These are phyloP conservation scores for Papilio xuthus DNA, from an alignment of 1,140 invertebrate species.

Conservation along the genomic window DNA sequence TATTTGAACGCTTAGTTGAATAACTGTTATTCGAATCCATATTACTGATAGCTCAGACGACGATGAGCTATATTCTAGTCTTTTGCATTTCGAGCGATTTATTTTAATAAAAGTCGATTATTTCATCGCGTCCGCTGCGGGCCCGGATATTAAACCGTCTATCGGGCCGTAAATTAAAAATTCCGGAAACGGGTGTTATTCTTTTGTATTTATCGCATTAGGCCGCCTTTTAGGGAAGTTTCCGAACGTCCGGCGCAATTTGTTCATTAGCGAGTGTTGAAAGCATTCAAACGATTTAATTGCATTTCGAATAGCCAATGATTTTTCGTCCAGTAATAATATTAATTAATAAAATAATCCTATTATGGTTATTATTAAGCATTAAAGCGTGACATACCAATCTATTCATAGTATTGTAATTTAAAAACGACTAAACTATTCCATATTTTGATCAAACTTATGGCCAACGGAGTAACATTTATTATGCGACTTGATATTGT, in stretches of 20 bases:
- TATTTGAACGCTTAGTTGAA: constrained; percentile 27
- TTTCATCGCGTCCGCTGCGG: constrained; percentile 38
- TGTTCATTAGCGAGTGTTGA: constrained; percentile 32
- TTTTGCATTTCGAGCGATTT: background rate
- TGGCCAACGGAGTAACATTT: background rate
- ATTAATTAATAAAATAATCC: background rate
- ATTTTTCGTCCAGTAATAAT: background rate
- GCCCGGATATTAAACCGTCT: constrained; percentile 51
- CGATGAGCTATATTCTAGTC: background rate
- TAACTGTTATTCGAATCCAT: constrained; percentile 10
- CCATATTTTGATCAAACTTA: background rate
- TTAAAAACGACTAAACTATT: too few species aligned
- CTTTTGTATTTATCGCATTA: constrained; percentile 35
- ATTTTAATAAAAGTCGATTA: constrained; percentile 36
- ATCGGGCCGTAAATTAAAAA: constrained; percentile 55
- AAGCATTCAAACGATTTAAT: constrained; percentile 11
- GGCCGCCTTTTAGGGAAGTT: constrained; percentile 31
- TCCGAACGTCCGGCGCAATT: constrained; percentile 34
- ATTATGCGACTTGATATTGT: background rate
- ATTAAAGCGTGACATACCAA: background rate
- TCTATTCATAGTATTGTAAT: background rate
- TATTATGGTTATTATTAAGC: background rate
- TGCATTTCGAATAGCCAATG: constrained; percentile 18
- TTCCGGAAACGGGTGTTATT: constrained; percentile 47
- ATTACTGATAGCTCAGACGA: background rate